A percentile compares a stretch with the other conserved stretches of the same genome.
Conservation (phyloP, 1,140 invertebrate species). For the Megathymus violae region DNA sequence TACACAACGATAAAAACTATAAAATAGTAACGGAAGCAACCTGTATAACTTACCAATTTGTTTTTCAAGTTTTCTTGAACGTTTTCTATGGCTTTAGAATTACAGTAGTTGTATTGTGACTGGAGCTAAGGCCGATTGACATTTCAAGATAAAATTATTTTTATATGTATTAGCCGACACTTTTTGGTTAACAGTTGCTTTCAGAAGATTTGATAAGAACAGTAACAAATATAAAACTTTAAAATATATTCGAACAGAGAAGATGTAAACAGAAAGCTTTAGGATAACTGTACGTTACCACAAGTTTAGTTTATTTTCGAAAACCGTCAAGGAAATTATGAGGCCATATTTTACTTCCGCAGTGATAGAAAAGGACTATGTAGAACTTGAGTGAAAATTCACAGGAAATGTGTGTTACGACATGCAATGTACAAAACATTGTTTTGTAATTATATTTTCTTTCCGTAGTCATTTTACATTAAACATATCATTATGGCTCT, state of each 20-base stretch:
- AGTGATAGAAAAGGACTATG: no score
- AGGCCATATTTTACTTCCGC: no score
- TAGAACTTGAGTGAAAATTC: no score
- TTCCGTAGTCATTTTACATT: no score
- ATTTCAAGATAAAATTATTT: conserved; percentile 1
- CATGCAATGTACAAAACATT: no score
- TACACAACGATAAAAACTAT: no score
- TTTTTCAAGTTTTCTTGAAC: background rate
- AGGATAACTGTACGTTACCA: background rate
- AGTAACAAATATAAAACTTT: background rate
- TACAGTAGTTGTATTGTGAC: conserved; percentile 5
- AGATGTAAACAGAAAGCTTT: conserved; percentile 5
- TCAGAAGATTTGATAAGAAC: conserved; percentile 4
- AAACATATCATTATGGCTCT: no score
- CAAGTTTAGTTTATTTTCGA: no score
- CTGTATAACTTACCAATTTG: background rate
- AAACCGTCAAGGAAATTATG: no score
- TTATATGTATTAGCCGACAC: background rate
- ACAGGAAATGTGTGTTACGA: no score
- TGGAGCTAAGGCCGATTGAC: background rate
- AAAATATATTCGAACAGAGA: background rate
- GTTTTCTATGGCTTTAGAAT: background rate
- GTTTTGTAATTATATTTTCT: no score
- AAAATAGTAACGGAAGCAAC: no score
- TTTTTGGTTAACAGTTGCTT: conserved; percentile 4